Evolutionary conservation across 2,888 invertebrate genomes (phyloP).

Genomic region (Merodon equestris): DNA sequence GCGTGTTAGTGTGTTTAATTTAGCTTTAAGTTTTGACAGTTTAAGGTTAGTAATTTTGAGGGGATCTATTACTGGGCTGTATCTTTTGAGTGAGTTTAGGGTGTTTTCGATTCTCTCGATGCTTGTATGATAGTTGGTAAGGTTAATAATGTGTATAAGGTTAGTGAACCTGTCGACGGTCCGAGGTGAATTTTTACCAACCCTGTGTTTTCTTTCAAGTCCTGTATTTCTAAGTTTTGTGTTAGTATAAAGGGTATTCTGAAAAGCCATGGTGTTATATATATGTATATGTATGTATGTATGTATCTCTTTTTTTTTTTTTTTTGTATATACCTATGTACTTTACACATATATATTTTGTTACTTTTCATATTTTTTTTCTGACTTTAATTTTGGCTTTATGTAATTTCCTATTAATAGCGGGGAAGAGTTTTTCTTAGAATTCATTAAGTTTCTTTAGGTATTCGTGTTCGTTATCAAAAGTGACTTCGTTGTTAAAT

Average conservation of each 20-base stretch:
- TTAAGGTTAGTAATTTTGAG: slow-evolving; percentile 28
- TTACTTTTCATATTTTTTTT: slow-evolving; percentile 15
- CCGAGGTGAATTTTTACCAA: too few relatives aligned
- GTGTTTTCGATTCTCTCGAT: slow-evolving; percentile 8
- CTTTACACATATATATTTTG: too few relatives aligned
- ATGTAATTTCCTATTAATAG: slow-evolving; percentile 44
- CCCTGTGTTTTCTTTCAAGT: too few relatives aligned
- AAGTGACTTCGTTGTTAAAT: background rate
- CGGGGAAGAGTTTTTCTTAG: background rate
- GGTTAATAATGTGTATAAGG: slow-evolving; percentile 10
- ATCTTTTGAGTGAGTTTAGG: background rate
- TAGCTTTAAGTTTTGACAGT: slow-evolving; percentile 18
- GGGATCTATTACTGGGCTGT: background rate
- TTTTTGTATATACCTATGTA: too few relatives aligned
- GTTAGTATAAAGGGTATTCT: background rate
- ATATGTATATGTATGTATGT: too few relatives aligned
- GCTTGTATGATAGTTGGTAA: slow-evolving; percentile 2
- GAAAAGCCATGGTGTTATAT: background rate
- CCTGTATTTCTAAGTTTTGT: background rate
- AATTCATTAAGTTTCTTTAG: background rate
- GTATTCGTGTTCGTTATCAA: slow-evolving; percentile 1
- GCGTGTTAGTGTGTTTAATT: slow-evolving; percentile 23
- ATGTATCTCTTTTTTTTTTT: too few relatives aligned
- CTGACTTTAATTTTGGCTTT: slow-evolving; percentile 26
- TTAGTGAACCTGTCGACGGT: background rate